Base-by-base conservation (phyloP, 2,113 vertebrate species). In the Hassar affinis region DNA sequence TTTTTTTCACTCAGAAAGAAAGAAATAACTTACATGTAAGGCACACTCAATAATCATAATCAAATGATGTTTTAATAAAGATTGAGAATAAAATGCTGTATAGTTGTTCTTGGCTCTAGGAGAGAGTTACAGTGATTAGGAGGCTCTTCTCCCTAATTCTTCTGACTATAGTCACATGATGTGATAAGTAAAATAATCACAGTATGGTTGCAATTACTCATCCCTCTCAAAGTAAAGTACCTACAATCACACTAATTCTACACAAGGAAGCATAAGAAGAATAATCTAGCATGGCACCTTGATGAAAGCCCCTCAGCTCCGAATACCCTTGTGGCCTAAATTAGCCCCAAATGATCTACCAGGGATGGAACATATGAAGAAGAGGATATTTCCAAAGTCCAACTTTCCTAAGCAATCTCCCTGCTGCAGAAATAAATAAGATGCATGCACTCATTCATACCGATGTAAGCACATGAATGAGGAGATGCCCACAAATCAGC, bases 321-420 rank as follows among this genome's bases (percentile, higher is more conserved):
- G 74, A 92, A 87, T 61, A 86, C 80, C 47, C n/a, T 10, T 78
- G 77, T 72, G 81, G 62, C 85, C 86, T 75, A 88, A 85, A 90
- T 89, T 88, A 88, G 80, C 79, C 89, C 76, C 64, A 78, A 90
- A 89, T 90, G 87, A 89, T 92, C 27, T 89, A 89, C 84, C 91
- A 91, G 89, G 57, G 86, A 90, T 89, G 91, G 91, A 93, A 93
- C 86, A 92, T 89, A 86, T 90, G 90, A 92, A 92, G 89, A 91
- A 86, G 78, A 61, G 84, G 85, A 85, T 91, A 83, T 91, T 91
- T 91, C 86, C 76, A 89, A 89, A 88, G 88, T 90, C 91, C 88
- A 92, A 92, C 87, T 92, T 93, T 94, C 91, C 90, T 81, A 88
- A 87, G 88, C 33, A 82, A 84, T 87, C 61, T 85, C 56, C 84